These are phyloP conservation scores for Tholera decimalis DNA, from an alignment of 2,888 invertebrate genomes.

Conservation along the genomic window DNA sequence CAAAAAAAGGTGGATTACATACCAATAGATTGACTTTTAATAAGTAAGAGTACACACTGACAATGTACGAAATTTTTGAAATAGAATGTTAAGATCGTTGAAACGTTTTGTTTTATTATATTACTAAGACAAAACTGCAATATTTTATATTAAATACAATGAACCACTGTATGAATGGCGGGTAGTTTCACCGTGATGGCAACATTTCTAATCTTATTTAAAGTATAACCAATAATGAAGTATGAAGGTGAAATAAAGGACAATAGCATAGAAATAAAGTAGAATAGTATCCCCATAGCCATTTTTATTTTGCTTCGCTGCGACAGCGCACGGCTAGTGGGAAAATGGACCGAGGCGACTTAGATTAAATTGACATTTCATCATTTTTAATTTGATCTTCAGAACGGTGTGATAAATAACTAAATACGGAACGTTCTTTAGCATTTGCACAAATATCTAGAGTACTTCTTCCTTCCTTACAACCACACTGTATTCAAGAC, in stretches of 20 bases:
- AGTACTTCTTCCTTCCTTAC: no score
- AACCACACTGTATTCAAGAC: background rate
- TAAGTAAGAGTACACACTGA: background rate
- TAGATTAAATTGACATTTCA: no score
- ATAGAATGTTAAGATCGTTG: background rate
- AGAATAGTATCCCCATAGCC: background rate
- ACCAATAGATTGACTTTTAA: background rate
- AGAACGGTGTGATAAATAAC: background rate
- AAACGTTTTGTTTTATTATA: background rate
- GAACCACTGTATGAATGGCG: slow-evolving; percentile 34
- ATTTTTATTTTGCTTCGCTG: background rate
- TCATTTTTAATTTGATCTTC: background rate
- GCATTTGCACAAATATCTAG: background rate
- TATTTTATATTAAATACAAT: background rate
- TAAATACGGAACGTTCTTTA: background rate
- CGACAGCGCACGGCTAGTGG: background rate
- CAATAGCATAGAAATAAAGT: background rate
- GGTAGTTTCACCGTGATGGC: background rate
- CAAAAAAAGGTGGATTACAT: background rate
- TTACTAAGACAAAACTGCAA: background rate
- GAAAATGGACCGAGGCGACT: background rate
- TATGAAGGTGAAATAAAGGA: slow-evolving; percentile 9
- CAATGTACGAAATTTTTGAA: background rate
- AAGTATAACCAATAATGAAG: slow-evolving; percentile 20
- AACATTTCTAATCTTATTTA: background rate